These are phyloP conservation scores for Melanophora roralis DNA, from an alignment of 2,888 invertebrate genomes.

Conservation along the genomic window DNA sequence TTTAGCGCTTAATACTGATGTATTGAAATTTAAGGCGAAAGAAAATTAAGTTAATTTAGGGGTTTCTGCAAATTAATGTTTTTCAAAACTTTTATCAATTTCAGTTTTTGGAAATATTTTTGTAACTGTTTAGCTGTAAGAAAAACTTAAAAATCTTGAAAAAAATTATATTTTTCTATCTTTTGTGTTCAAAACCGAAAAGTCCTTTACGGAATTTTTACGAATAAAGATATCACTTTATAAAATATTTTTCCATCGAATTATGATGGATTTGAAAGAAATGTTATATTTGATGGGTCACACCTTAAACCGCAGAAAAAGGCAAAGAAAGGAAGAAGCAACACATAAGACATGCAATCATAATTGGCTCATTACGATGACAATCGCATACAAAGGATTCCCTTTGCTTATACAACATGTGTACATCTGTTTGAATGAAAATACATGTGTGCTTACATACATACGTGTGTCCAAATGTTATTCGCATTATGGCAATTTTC, in stretches of 20 bases:
- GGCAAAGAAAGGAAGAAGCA: background rate
- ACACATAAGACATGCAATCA: constrained; percentile 9
- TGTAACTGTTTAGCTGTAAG: no score
- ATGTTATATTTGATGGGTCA: constrained; percentile 32
- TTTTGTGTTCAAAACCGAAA: background rate
- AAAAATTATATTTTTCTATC: no score
- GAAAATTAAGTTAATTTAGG: no score
- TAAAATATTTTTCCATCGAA: background rate
- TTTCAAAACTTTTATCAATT: no score
- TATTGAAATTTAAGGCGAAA: no score
- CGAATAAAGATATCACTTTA: constrained; percentile 18
- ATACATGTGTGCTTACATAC: background rate
- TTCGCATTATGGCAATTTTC: constrained; percentile 54
- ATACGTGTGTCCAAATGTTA: constrained; percentile 40
- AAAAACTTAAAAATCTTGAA: no score
- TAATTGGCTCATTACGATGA: constrained; percentile 40
- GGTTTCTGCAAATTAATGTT: no score
- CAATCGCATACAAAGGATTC: constrained; percentile 36
- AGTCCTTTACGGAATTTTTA: background rate
- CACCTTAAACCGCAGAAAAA: constrained; percentile 34
- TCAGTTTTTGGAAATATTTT: no score
- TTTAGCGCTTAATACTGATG: no score
- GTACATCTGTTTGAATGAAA: no score
- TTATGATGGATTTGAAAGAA: constrained; percentile 54
- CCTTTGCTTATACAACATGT: background rate